Evolutionary conservation across 2,888 invertebrate genomes (phyloP).

Genomic region (Cistogaster globosa): DNA sequence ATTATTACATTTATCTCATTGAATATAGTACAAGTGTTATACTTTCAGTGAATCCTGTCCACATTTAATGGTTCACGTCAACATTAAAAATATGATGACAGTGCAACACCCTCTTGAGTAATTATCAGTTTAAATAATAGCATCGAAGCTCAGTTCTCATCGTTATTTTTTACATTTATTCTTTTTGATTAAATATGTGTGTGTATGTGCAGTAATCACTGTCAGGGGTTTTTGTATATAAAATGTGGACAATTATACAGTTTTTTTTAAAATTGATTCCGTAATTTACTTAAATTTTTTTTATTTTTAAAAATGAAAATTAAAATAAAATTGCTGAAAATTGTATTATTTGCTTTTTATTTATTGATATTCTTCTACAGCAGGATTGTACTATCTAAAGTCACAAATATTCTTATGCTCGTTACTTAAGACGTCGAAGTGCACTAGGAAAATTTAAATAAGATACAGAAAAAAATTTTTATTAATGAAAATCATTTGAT

Average conservation of each 20-base stretch:
- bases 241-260: conserved; percentile 6
- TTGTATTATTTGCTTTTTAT: too few species aligned
- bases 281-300: conserved; percentile 34
- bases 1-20: conserved; percentile 50
- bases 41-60: conserved; percentile 16
- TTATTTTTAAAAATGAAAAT: neutral
- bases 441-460: too few species aligned
- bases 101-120: conserved; percentile 39
- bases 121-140: conserved; percentile 27
- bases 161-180: neutral
- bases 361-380: too few species aligned
- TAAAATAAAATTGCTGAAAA: too few species aligned
- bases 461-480: too few species aligned
- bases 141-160: neutral
- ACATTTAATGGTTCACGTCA: conserved; percentile 25
- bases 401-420: too few species aligned
- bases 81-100: conserved; percentile 61
- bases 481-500: too few species aligned
- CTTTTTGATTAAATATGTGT: too few species aligned
- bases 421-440: too few species aligned
- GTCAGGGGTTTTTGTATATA: conserved; percentile 14
- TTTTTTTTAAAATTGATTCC: conserved; percentile 37
- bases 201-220: neutral
- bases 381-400: too few species aligned
- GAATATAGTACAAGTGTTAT: conserved; percentile 1